A percentile compares a stretch with the other conserved stretches of the same genome.
phyloP scores from a whole-genome alignment of 1,140 invertebrate species.

The Araneus ventricosus region DNA sequence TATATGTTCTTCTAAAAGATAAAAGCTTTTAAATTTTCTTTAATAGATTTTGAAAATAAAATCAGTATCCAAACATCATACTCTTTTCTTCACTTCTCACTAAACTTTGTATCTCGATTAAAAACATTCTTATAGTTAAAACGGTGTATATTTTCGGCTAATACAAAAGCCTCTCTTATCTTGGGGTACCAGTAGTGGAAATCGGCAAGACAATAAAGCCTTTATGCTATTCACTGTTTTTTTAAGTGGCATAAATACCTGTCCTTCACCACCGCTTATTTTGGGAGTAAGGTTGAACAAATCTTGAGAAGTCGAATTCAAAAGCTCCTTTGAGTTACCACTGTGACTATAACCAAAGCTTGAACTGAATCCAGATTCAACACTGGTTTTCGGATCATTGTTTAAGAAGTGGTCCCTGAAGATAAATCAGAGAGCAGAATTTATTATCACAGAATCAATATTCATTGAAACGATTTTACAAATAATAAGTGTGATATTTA shows the following conservation, averaged over 20 bases:
- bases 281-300: conserved; percentile 25
- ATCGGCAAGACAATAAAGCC: not conserved
- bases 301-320: conserved; percentile 31
- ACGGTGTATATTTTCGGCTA: too few relatives aligned
- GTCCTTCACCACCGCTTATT: conserved; percentile 33
- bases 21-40: too few relatives aligned
- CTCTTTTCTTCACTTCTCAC: too few relatives aligned
- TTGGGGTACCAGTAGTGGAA: not conserved
- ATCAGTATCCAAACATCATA: too few relatives aligned
- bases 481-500: too few relatives aligned
- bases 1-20: too few relatives aligned
- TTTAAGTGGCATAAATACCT: conserved; percentile 1
- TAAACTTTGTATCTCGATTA: too few relatives aligned
- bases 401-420: conserved; percentile 39
- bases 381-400: conserved; percentile 36
- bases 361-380: conserved; percentile 53
- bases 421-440: not conserved
- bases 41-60: too few relatives aligned
- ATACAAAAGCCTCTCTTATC: too few relatives aligned
- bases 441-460: too few relatives aligned
- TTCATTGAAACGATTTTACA: too few relatives aligned
- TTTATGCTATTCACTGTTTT: not conserved
- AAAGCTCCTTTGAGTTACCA: conserved; percentile 12
- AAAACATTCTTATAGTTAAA: too few relatives aligned
- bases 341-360: conserved; percentile 8